Base-by-base conservation (phyloP, 1,140 invertebrate genomes). In the Lordiphosa collinella region DNA sequence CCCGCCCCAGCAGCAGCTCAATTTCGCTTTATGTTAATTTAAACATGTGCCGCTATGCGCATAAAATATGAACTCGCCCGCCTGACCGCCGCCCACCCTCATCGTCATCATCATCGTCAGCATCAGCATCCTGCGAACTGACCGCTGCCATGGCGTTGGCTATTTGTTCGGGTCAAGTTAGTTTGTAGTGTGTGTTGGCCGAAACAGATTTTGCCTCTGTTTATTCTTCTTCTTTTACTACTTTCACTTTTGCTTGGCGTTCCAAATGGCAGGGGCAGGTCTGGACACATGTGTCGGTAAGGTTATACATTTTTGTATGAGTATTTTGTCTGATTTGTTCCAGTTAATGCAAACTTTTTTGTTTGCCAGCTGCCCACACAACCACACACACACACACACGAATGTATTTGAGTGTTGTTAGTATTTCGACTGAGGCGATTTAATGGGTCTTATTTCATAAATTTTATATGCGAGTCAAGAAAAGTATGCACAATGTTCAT, bases 21-120 rank as follows among this genome's bases (percentile, higher is more conserved):
- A 84, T 84, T 84, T 84, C 72, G 72, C 68, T 84, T 84, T 84
- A 84, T 84, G 78, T 84, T 84, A 84, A 84, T 84, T 84, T 84
- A 84, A 84, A 84, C 78, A 84, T 84, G 78, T 84, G 78, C 78
- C 76, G 72, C 78, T 78, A 84, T 78, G 78, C 78, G 78, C 78
- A 84, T 84, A 84, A 84, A 84, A 84, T 84, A 84, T 84, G 78
- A 84, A 84, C 68, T 60, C 49, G 31, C 34, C 18, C 18, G 43
- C 55, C 32, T 46, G 40, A 16, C 16, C 6, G n/a, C 16, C 46
- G 13, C 4, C 22, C 12, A 37, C 48, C 35, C 32, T 29, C 22
- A 43, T 43, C 18, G 40, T 43, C 40, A 43, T 43, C 41, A 29
- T 40, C 41, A 31, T 44, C n/a, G 12, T 43, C 41, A 44, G 22